Evolutionary conservation across 2,113 vertebrate genomes (phyloP), one percentile per base, ranked within the genome.

Genomic region (Limanda limanda): DNA sequence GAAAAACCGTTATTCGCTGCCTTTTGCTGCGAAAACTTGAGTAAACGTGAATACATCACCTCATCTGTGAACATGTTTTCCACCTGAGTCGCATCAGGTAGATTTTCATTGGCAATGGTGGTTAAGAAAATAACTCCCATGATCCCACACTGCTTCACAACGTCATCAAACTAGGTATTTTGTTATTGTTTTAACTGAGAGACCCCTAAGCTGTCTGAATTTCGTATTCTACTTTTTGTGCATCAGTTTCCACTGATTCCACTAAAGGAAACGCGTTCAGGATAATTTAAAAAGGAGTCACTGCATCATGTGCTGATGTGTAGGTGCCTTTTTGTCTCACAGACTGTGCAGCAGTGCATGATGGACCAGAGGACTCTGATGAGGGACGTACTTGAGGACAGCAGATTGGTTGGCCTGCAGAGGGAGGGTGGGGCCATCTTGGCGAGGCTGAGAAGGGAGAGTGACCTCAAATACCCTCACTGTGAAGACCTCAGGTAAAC

Each of bases 381-480:
- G 96, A 94, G 73, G 83, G 86, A 90, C 0, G 96, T 98, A 37
- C 90, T 99, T 75, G 89, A 94, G 59, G 94, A 99, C 71, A 89
- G 92, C 0, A 94, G 94, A 68, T 93, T 99, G 90, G 94, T 96
- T 51, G 59, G 61, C 10, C 86, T 96, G 82, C 97, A 99, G 92
- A 93, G 94, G 3, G 96, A 98, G 75, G 96, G 95, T 0, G 97
- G 97, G 0, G 94, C 96, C 8, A 92, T 93, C 23, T 88, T 99
- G 86, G 96, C 95, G 37, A 89, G 96, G 89, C 93, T 99, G 80
- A 95, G 93, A 90, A 95, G 93, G 82, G 95, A 98, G 80, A 93
- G 91, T 27, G 96, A 96, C 6, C 52, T 95, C 18, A 92, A 91
- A 71, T 95, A 97, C 79, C 74, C 92, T 5, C 59, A 93, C 77